Evolutionary conservation across 2,113 vertebrate species (phyloP), one percentile per base, ranked within the genome.

Genomic region (Geothlypis trichas): DNA sequence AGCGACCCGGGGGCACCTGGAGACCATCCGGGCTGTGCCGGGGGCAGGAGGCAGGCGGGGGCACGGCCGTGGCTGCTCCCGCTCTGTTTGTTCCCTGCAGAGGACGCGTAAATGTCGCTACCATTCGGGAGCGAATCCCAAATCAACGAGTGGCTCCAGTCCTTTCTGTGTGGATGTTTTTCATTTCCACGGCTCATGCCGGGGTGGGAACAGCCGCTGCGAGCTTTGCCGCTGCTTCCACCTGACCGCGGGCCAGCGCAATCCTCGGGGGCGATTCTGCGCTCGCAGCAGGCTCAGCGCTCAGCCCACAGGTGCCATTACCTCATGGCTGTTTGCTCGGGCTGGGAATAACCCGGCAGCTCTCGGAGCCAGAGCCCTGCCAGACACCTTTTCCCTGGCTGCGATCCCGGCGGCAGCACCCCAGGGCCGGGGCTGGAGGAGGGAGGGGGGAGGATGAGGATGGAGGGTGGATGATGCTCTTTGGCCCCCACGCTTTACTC

Each of bases 301-400:
- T 68, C 27, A 84, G 87, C 81, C 87, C 87, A 44, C 94, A 94
- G 91, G 82, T 95, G 91, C 87, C 90, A 77, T 96, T 93, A 91
- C 82, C 93, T 96, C 93, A 93, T 30, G 87, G 90, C 30, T 89
- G 71, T 82, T 89, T 37, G 87, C 84, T 28, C 3, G 30, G 62
- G 74, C 78, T 87, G 95, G 93, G 93, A 97, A 93, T 71, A 59
- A 68, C 73, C 55, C 86, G 27, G 68, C 89, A 35, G 93, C 69
- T 15, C 39, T 90, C 5, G 84, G 78, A 84, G 78, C 41, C 93
- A 35, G 11, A 91, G 84, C 82, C 41, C 84, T 71, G 87, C 87
- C 82, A 87, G 91, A 91, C 91, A 93, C 92, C 78, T 93, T 61
- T 47, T 33, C 7, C 41, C 92, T 93, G 62, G 84, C 87, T 87